Evolutionary conservation across 2,888 invertebrate species (phyloP).

Genomic region (Pheosia gnoma): DNA sequence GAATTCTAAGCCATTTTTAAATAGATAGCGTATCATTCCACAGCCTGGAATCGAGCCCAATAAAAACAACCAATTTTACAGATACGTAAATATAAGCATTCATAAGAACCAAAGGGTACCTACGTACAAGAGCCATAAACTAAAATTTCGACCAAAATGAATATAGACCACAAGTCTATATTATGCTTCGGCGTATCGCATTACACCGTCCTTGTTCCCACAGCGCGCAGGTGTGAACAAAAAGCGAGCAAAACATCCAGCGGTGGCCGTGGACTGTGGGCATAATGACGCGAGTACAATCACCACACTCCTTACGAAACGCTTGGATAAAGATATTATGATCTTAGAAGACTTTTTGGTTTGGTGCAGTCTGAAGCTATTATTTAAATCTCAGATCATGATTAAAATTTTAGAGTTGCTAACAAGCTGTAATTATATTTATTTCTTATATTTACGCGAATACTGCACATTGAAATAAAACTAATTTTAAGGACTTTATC

Average conservation of each 20-base stretch:
- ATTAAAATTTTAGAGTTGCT: too few species aligned
- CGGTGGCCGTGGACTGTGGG: conserved; percentile 16
- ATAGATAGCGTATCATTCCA: too few species aligned
- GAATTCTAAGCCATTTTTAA: too few species aligned
- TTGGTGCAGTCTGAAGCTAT: too few species aligned
- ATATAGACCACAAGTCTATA: conserved; percentile 13
- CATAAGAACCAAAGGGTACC: background rate
- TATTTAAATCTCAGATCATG: too few species aligned
- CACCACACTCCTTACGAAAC: conserved; percentile 5
- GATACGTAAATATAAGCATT: background rate
- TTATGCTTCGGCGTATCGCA: conserved; percentile 53
- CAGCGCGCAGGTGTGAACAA: conserved; percentile 72
- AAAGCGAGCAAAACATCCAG: conserved; percentile 62
- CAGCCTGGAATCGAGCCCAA: too few species aligned
- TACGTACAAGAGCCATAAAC: background rate
- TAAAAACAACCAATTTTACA: background rate
- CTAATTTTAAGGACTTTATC: too few species aligned
- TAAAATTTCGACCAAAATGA: background rate
- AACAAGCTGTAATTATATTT: too few species aligned
- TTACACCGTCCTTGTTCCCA: conserved; percentile 61
- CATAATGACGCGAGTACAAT: conserved; percentile 32
- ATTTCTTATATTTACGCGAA: too few species aligned
- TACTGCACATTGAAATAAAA: too few species aligned
- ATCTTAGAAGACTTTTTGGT: conserved; percentile 32
- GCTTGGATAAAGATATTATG: conserved; percentile 59